phyloP scores from a whole-genome alignment of 1,140 invertebrate genomes.

The Pogonus chalceus region DNA sequence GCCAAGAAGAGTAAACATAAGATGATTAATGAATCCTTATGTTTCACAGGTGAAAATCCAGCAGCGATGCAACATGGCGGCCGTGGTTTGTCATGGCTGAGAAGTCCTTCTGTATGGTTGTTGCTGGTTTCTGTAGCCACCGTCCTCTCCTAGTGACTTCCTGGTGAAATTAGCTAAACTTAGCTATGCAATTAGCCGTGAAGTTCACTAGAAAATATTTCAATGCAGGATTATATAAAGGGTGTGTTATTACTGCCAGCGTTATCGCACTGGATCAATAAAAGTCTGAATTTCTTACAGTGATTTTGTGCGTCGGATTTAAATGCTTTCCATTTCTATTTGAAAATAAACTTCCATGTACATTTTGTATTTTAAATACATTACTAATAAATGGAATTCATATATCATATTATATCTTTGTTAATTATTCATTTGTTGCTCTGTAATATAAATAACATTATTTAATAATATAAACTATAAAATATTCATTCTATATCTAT shows the following conservation, averaged over 20 bases:
- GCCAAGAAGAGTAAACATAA: no score
- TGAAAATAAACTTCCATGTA: neutral
- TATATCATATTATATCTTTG: no score
- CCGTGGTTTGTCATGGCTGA: slow-evolving; percentile 40
- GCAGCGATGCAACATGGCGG: slow-evolving; percentile 49
- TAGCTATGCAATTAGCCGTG: neutral
- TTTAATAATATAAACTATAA: no score
- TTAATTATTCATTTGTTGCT: no score
- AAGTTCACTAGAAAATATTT: neutral
- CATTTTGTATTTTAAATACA: neutral
- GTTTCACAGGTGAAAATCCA: slow-evolving; percentile 43
- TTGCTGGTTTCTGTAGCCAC: slow-evolving; percentile 7
- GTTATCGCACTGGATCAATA: slow-evolving; percentile 1
- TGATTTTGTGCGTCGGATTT: neutral
- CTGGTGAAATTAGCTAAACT: no score
- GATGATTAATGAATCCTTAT: no score
- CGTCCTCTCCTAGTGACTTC: neutral
- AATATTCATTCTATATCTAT: no score
- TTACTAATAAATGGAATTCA: neutral
- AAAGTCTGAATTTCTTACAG: slow-evolving; percentile 1
- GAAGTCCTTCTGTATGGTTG: slow-evolving; percentile 33
- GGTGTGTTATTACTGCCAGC: neutral
- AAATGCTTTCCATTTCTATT: slow-evolving; percentile 4
- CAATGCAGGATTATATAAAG: neutral
- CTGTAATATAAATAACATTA: no score